Conservation (phyloP, 2,888 invertebrate genomes). For the Cephus rjabovi region DNA sequence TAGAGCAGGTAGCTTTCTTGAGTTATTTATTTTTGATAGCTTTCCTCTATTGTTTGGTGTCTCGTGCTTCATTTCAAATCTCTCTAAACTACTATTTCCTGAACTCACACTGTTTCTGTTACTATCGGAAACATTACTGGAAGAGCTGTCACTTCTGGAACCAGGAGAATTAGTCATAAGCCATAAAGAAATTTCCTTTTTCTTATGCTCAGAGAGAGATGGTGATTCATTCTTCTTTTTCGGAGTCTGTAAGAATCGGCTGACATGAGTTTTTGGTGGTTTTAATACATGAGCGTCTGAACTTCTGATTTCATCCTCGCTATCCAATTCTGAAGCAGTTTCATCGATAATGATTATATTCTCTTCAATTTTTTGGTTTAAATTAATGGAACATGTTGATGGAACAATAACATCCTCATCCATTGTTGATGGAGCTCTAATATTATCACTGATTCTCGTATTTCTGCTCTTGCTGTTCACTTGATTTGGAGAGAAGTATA, state of each 20-base stretch:
- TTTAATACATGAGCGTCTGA: slow-evolving; percentile 15
- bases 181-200: slow-evolving; percentile 56
- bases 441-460: slow-evolving; percentile 27
- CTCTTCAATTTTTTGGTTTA: background rate
- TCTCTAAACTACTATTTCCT: slow-evolving; percentile 61
- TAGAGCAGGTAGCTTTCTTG: background rate
- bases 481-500: slow-evolving; percentile 37
- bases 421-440: slow-evolving; percentile 16
- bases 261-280: slow-evolving; percentile 34
- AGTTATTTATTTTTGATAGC: slow-evolving; percentile 28
- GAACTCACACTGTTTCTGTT: slow-evolving; percentile 48
- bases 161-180: slow-evolving; percentile 46
- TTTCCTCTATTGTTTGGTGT: slow-evolving; percentile 62
- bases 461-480: slow-evolving; percentile 21
- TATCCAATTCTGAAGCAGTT: slow-evolving; percentile 32
- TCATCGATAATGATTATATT: slow-evolving; percentile 32
- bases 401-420: slow-evolving; percentile 18
- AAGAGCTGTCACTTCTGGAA: slow-evolving; percentile 45
- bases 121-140: slow-evolving; percentile 46
- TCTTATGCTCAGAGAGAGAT: slow-evolving; percentile 51
- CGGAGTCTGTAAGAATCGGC: slow-evolving; percentile 29
- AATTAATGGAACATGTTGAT: background rate
- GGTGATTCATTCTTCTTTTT: slow-evolving; percentile 15
- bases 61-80: slow-evolving; percentile 58
- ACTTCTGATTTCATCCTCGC: slow-evolving; percentile 24